A percentile compares a stretch with the other conserved stretches of the same genome.
These are phyloP conservation scores for Octonoba sinensis DNA, from an alignment of 2,888 invertebrate species.

Conservation along the genomic window DNA sequence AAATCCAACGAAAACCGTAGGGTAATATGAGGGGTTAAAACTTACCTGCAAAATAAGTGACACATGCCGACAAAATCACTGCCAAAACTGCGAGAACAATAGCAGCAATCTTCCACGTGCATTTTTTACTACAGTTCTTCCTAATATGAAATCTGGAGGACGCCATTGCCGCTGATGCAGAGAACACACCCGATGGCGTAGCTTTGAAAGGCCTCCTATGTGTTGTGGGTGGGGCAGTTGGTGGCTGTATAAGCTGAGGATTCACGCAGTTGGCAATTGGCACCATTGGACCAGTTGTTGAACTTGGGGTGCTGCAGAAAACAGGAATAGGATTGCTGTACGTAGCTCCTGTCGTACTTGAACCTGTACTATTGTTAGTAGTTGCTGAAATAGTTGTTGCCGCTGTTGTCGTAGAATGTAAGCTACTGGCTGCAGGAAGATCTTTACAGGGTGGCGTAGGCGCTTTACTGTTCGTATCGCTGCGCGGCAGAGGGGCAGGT, in stretches of 20 bases:
- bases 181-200: conserved; percentile 44
- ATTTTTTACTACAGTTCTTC: conserved; percentile 70
- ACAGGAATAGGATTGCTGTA: conserved; percentile 66
- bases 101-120: conserved; percentile 93
- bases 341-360: conserved; percentile 57
- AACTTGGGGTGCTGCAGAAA: conserved; percentile 64
- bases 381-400: conserved; percentile 60
- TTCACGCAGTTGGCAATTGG: conserved; percentile 66
- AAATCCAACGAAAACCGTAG: too few species aligned
- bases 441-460: conserved; percentile 34
- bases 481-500: conserved; percentile 29
- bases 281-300: conserved; percentile 66
- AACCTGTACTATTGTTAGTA: conserved; percentile 43
- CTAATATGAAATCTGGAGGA: conserved; percentile 61
- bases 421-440: conserved; percentile 28
- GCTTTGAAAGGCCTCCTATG: conserved; percentile 50
- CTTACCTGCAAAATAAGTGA: conserved; percentile 89
- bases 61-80: conserved; percentile 84
- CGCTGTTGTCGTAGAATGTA: conserved; percentile 48
- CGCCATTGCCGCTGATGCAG: conserved; percentile 59
- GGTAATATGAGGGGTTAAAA: conserved; percentile 62
- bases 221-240: conserved; percentile 57
- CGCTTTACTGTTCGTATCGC: conserved; percentile 10
- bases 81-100: conserved; percentile 88
- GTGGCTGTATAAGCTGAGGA: conserved; percentile 65